A percentile compares a stretch with the other conserved stretches of the same genome.
These are phyloP conservation scores for Pollicipes pollicipes DNA, from an alignment of 1,140 invertebrate species.

Conservation along the genomic window DNA sequence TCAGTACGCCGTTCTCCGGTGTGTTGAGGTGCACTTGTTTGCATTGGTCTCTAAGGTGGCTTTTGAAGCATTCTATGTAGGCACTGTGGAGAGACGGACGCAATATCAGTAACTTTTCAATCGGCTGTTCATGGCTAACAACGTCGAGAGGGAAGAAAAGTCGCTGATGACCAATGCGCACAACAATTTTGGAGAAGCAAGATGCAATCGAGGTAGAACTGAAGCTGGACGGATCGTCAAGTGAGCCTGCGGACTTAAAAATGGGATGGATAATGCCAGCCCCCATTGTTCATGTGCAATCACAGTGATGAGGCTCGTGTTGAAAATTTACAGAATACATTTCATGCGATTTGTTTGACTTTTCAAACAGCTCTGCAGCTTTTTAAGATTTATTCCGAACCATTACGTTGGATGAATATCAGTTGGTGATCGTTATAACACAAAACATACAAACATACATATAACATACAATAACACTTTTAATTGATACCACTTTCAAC, in stretches of 20 bases:
- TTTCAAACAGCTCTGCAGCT: too few species aligned
- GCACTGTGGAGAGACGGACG: too few species aligned
- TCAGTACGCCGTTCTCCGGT: background rate
- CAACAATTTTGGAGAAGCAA: background rate
- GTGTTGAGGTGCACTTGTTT: background rate
- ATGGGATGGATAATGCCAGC: background rate
- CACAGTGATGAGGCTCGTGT: background rate
- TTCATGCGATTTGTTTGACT: too few species aligned
- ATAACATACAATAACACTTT: too few species aligned
- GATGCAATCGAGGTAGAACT: background rate
- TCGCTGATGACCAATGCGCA: background rate
- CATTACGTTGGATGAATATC: too few species aligned
- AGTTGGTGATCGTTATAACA: too few species aligned
- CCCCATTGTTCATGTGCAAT: background rate
- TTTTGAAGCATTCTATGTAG: background rate
- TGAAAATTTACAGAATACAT: background rate
- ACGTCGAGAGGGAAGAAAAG: background rate
- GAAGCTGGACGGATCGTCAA: background rate
- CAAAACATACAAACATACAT: too few species aligned
- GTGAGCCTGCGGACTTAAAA: background rate
- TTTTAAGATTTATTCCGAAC: too few species aligned
- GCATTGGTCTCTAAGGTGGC: background rate
- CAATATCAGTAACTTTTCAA: background rate
- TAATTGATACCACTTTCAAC: too few species aligned
- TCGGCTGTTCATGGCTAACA: background rate